Evolutionary conservation across 2,888 invertebrate species (phyloP), one percentile per base, ranked within the genome.

Genomic region (Xylota sylvarum): DNA sequence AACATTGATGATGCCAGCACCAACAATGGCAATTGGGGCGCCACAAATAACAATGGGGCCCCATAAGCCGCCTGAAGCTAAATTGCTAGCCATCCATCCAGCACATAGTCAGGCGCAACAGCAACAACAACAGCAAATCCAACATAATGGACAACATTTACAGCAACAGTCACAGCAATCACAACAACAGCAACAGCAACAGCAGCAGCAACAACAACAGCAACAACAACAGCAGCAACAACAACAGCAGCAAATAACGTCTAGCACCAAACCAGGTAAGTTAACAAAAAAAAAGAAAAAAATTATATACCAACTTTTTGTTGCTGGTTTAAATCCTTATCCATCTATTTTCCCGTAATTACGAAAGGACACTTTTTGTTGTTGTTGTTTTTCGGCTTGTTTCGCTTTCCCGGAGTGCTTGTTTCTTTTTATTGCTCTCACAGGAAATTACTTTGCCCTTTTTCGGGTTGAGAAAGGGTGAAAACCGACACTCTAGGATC

Each of bases 1-100:
- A 90, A 92, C 93, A 89, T 89, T 93, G 89, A 93, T 93, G 93
- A 93, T 93, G 93, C 93, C 93, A 88, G 92, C 92, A 85, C 93
- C 92, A 88, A 92, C 93, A 88, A 92, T 93, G 91, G 91, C 92
- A 84, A 90, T 92, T 90, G 92, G 93, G 89, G 92, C 92, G 83
- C 92, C 93, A 81, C 92, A 92, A 90, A 91, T 93, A 78, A 91
- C 93, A 77, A 92, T 93, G 90, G 93, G 91, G 62, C 91, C 92
- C 72, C 93, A 93, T 89, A 93, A 93, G 90, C 93, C 93, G 89
- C 93, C 93, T 90, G 93, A 93, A 91, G 91, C 93, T 60, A 93
- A 93, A 89, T 88, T 93, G 76, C 89, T 93, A 58, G 92, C 93
- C 87, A 93, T 93, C 88, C 93, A 93, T 90, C 92, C 93, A 88